A percentile compares a stretch with the other conserved stretches of the same genome.
phyloP scores from a whole-genome alignment of 2,888 invertebrate species.

The Ophion costatus region DNA sequence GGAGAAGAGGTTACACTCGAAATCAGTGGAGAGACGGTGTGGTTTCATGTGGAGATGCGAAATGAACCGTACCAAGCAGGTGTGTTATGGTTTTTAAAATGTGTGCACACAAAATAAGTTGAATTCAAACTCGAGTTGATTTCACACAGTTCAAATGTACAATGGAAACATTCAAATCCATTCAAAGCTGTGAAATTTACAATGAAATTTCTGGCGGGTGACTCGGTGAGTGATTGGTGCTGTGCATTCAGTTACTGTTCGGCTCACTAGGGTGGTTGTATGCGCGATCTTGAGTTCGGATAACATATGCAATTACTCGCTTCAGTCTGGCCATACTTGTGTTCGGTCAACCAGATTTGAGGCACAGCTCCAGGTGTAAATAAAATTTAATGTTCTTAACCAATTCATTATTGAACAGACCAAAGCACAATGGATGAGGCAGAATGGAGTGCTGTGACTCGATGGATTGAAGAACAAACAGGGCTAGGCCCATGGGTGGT shows the following conservation, averaged over 20 bases:
- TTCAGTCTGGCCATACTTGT: conserved; percentile 35
- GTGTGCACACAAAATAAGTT: conserved; percentile 15
- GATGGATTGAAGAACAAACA: not conserved
- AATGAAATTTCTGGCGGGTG: not conserved
- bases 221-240: not conserved
- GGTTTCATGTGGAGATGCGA: conserved; percentile 17
- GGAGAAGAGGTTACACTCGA: conserved; percentile 1
- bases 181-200: not conserved
- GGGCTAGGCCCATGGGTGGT: conserved; percentile 8
- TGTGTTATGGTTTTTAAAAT: not conserved
- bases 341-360: conserved; percentile 15
- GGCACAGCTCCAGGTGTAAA: conserved; percentile 14
- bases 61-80: conserved; percentile 1
- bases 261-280: conserved; percentile 9
- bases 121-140: not conserved
- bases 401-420: conserved; percentile 7
- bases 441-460: not conserved
- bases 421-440: conserved; percentile 19
- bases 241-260: not conserved
- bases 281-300: conserved; percentile 38
- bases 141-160: not conserved
- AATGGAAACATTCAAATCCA: conserved; percentile 1
- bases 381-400: not conserved
- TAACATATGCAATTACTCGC: conserved; percentile 7
- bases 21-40: conserved; percentile 3